Percentiles rank a stretch among this genome's conserved stretches.
phyloP scores from a whole-genome alignment of 2,113 vertebrate species.

The Chauna torquata region DNA sequence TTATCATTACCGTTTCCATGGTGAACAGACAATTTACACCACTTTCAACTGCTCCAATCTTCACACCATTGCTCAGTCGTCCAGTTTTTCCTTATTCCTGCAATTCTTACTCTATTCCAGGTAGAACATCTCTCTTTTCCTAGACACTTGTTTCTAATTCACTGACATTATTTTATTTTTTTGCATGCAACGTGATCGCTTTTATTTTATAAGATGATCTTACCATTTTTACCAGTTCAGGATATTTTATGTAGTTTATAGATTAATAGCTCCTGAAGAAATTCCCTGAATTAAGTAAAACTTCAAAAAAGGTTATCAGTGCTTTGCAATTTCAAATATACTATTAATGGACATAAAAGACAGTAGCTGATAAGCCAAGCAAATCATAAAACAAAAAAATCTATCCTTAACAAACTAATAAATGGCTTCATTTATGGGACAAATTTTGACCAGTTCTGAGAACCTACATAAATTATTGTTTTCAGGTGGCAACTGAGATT shows the following conservation, averaged over 20 bases:
- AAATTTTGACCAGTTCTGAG: background rate
- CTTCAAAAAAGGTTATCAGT: background rate
- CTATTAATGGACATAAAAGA: background rate
- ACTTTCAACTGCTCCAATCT: background rate
- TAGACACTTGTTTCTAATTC: background rate
- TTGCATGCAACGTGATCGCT: background rate
- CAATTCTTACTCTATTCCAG: background rate
- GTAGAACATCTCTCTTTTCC: background rate
- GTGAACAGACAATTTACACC: background rate
- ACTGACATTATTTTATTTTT: background rate
- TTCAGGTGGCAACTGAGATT: background rate
- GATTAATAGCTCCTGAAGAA: background rate
- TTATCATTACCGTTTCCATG: background rate
- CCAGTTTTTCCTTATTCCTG: background rate
- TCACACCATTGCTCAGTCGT: background rate
- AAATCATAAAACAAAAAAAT: background rate
- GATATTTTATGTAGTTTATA: background rate
- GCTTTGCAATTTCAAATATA: background rate
- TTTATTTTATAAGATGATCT: background rate
- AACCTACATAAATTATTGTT: background rate
- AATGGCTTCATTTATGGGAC: background rate
- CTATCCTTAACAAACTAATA: background rate
- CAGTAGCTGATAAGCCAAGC: background rate
- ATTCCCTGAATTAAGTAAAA: background rate
- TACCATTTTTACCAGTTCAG: background rate